These are phyloP conservation scores for Euplexia lucipara DNA, from an alignment of 2,888 invertebrate species.

Conservation along the genomic window DNA sequence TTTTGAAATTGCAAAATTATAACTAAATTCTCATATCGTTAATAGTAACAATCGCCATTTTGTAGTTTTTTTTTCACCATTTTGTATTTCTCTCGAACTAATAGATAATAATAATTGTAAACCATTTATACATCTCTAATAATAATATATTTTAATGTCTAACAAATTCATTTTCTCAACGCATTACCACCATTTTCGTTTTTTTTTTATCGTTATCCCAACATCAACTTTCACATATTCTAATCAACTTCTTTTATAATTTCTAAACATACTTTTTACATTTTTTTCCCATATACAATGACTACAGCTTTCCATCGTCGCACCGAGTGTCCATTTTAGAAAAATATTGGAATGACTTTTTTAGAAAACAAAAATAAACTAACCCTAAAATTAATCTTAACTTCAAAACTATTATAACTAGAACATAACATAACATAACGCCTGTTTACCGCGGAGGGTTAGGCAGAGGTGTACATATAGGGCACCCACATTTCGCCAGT, in stretches of 20 bases:
- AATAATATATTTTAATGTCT: constrained; percentile 90
- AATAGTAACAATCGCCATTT: constrained; percentile 90
- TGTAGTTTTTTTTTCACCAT: constrained; percentile 79
- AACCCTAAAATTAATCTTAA: constrained; percentile 74
- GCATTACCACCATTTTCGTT: constrained; percentile 84
- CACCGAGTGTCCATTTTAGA: constrained; percentile 85
- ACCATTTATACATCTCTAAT: constrained; percentile 91
- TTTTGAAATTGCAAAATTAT: constrained; percentile 91
- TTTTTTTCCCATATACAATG: constrained; percentile 82
- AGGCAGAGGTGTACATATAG: too few relatives aligned
- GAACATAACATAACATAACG: constrained; percentile 25
- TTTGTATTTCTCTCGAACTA: constrained; percentile 88
- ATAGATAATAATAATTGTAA: constrained; percentile 88
- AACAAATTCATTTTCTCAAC: constrained; percentile 90
- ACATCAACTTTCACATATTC: constrained; percentile 87
- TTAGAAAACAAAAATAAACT: constrained; percentile 68
- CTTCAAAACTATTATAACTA: constrained; percentile 66
- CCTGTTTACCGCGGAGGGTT: too few relatives aligned
- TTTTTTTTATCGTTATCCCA: constrained; percentile 83
- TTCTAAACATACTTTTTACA: constrained; percentile 89
- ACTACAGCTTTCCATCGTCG: constrained; percentile 80
- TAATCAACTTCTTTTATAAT: constrained; percentile 87
- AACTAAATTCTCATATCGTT: constrained; percentile 91
- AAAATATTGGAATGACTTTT: constrained; percentile 89
- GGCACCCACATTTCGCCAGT: too few relatives aligned